Evolutionary conservation across 2,888 invertebrate species (phyloP).

Genomic region (Mimumesa dahlbomi): DNA sequence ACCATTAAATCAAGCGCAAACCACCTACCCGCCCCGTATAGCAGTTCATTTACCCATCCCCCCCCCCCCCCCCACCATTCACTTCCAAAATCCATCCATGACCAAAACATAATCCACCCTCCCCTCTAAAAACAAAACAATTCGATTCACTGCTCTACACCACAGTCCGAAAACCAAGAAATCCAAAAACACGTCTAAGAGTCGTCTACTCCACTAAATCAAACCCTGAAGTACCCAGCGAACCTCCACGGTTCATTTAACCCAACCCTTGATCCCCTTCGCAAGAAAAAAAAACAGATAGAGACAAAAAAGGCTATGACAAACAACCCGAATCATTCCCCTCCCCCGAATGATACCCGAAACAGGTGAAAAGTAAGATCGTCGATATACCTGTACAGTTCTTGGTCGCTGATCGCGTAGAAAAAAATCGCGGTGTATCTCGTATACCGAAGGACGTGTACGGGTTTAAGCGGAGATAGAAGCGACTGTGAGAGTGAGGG

Average conservation of each 20-base stretch:
- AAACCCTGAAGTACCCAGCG: background rate
- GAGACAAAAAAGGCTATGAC: too few species aligned
- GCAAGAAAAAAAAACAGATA: too few species aligned
- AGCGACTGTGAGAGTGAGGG: constrained; percentile 19
- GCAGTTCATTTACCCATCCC: constrained; percentile 45
- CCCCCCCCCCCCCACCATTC: constrained; percentile 2
- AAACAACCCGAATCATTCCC: background rate
- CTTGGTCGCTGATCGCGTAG: constrained; percentile 52
- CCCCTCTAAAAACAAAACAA: too few species aligned
- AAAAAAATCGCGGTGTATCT: constrained; percentile 62
- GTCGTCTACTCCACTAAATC: too few species aligned
- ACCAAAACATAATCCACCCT: too few species aligned
- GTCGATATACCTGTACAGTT: constrained; percentile 10
- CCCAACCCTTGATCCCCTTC: background rate
- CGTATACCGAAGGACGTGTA: constrained; percentile 52
- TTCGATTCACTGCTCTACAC: too few species aligned
- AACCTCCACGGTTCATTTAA: constrained; percentile 5
- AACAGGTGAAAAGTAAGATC: too few species aligned
- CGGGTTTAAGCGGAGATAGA: constrained; percentile 45
- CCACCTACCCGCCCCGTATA: constrained; percentile 36
- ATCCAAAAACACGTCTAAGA: too few species aligned
- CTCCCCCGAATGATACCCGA: background rate
- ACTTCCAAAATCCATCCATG: background rate
- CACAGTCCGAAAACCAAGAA: too few species aligned
- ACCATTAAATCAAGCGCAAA: constrained; percentile 57